Conservation (phyloP, 2,888 invertebrate genomes). For the Agrotis exclamationis region DNA sequence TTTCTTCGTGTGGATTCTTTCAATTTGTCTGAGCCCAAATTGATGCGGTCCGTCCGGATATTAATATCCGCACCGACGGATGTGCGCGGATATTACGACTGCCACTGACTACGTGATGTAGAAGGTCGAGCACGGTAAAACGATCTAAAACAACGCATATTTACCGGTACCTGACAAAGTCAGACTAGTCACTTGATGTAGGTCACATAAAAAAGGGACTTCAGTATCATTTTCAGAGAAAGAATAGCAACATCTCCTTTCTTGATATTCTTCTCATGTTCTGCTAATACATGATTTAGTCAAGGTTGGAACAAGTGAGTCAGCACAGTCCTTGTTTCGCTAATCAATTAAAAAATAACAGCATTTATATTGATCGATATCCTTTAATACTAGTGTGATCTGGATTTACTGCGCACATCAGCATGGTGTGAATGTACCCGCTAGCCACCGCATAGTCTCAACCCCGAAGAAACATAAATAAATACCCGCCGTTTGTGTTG, state of each 20-base stretch:
- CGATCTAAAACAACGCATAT: not conserved
- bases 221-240: not conserved
- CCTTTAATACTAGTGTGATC: too few relatives aligned
- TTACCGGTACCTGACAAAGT: not conserved
- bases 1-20: slow-evolving; percentile 8
- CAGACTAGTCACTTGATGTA: slow-evolving; percentile 6
- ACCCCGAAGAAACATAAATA: slow-evolving; percentile 53
- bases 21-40: slow-evolving; percentile 48
- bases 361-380: too few relatives aligned
- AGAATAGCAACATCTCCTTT: not conserved
- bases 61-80: slow-evolving; percentile 70
- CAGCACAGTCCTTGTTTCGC: not conserved
- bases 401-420: slow-evolving; percentile 10
- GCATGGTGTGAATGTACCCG: not conserved
- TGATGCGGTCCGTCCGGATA: slow-evolving; percentile 74
- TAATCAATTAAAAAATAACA: too few relatives aligned
- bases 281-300: not conserved
- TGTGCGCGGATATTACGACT: slow-evolving; percentile 73
- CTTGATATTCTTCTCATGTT: not conserved
- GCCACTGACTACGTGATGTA: slow-evolving; percentile 43
- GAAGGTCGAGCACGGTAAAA: slow-evolving; percentile 29
- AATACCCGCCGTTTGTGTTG: slow-evolving; percentile 46
- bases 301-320: not conserved
- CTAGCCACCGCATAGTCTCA: slow-evolving; percentile 21
- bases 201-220: not conserved